phyloP scores from a whole-genome alignment of 1,140 invertebrate species.

The Caenorhabditis remanei region DNA sequence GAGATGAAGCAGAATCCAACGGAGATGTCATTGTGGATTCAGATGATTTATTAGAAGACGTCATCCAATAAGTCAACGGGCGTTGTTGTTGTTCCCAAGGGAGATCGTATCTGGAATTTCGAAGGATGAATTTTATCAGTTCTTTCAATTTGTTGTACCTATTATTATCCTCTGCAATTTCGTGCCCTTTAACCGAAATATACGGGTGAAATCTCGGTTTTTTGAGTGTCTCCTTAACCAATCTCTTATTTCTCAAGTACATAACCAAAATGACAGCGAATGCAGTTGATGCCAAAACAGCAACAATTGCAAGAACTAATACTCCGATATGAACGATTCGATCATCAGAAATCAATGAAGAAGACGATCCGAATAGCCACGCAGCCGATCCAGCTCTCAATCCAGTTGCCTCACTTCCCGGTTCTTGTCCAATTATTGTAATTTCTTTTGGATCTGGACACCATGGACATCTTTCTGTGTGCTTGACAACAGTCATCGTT shows the following conservation, averaged over 20 bases:
- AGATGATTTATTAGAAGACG: slow-evolving; percentile 57
- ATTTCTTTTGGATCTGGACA: slow-evolving; percentile 67
- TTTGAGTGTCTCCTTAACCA: slow-evolving; percentile 62
- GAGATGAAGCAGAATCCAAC: slow-evolving; percentile 65
- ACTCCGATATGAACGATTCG: slow-evolving; percentile 58
- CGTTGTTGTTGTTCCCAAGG: slow-evolving; percentile 66
- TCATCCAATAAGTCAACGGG: slow-evolving; percentile 56
- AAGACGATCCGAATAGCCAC: slow-evolving; percentile 39
- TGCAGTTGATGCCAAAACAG: slow-evolving; percentile 59
- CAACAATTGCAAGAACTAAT: slow-evolving; percentile 58
- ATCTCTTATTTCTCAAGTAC: slow-evolving; percentile 62
- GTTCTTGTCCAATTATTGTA: slow-evolving; percentile 64
- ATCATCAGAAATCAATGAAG: slow-evolving; percentile 57
- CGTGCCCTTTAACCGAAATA: slow-evolving; percentile 55
- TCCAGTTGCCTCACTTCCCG: slow-evolving; percentile 40
- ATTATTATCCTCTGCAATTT: slow-evolving; percentile 57
- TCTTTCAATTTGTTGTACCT: not conserved
- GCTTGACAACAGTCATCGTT: slow-evolving; percentile 66
- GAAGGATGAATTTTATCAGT: not conserved
- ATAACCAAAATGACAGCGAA: slow-evolving; percentile 59
- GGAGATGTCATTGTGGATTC: slow-evolving; percentile 65
- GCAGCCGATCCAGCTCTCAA: slow-evolving; percentile 32
- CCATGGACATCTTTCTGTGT: slow-evolving; percentile 68
- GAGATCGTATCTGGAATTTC: slow-evolving; percentile 65
- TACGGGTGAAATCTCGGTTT: slow-evolving; percentile 64